Evolutionary conservation across 2,797 vertebrate species (phyloP).

Genomic region (Periophthalmus magnuspinnatus): DNA sequence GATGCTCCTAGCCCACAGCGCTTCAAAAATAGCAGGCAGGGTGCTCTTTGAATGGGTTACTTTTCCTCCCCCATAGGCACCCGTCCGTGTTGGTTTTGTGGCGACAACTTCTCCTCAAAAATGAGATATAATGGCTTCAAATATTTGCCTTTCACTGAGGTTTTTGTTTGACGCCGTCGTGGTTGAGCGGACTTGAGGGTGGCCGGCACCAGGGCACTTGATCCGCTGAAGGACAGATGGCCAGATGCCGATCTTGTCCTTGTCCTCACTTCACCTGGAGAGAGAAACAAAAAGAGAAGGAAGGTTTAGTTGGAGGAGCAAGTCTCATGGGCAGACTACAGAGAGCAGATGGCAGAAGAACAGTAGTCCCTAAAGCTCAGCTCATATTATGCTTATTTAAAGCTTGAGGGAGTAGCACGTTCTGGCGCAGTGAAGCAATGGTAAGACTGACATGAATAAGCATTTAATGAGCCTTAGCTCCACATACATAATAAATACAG

Average conservation of each 20-base stretch:
- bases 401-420: slow-evolving; percentile 42
- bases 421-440: slow-evolving; percentile 19
- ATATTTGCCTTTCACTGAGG: slow-evolving; percentile 72
- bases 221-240: slow-evolving; percentile 53
- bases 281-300: slow-evolving; percentile 42
- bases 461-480: slow-evolving; percentile 12
- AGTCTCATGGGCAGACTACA: slow-evolving; percentile 29
- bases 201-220: slow-evolving; percentile 61
- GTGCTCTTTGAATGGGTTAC: slow-evolving; percentile 67
- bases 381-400: slow-evolving; percentile 48
- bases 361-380: slow-evolving; percentile 36
- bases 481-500: slow-evolving; percentile 13
- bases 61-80: slow-evolving; percentile 59
- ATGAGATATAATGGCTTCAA: slow-evolving; percentile 69
- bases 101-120: slow-evolving; percentile 51
- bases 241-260: slow-evolving; percentile 55
- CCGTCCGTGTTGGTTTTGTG: slow-evolving; percentile 61
- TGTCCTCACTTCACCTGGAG: slow-evolving; percentile 56
- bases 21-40: slow-evolving; percentile 74
- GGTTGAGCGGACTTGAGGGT: slow-evolving; percentile 63
- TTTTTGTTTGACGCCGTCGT: slow-evolving; percentile 58
- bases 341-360: slow-evolving; percentile 61
- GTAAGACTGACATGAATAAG: slow-evolving; percentile 19
- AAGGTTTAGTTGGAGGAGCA: slow-evolving; percentile 46
- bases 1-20: slow-evolving; percentile 76